These are phyloP conservation scores for Zaprionus tsacasi DNA, from an alignment of 1,140 invertebrate species.

Conservation along the genomic window DNA sequence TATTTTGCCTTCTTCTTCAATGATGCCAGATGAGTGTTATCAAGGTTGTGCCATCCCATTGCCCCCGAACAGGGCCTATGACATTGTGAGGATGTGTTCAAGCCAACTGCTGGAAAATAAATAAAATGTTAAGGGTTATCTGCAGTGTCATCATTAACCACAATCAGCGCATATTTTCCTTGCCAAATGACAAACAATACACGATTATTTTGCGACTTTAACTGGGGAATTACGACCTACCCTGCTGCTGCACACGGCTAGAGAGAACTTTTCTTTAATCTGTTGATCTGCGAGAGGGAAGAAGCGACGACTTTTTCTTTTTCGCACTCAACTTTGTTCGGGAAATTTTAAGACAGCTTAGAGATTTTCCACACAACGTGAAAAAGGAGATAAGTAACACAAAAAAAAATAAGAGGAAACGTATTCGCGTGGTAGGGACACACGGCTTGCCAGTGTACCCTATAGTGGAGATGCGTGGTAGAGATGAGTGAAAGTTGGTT, in stretches of 20 bases:
- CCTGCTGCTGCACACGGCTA: conserved; percentile 15
- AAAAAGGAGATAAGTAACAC: conserved; percentile 36
- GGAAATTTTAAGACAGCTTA: conserved; percentile 76
- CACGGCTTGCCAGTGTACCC: background rate
- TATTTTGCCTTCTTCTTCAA: background rate
- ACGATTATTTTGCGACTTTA: conserved; percentile 53
- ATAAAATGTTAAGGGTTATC: conserved; percentile 52
- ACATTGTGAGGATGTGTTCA: background rate
- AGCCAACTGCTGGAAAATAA: conserved; percentile 26
- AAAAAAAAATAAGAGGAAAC: conserved; percentile 13
- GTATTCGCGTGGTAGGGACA: background rate
- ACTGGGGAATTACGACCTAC: conserved; percentile 29
- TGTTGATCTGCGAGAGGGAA: conserved; percentile 69
- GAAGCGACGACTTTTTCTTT: conserved; percentile 39
- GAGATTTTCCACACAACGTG: conserved; percentile 65
- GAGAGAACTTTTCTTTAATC: conserved; percentile 73
- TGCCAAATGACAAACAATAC: conserved; percentile 70
- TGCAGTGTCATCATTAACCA: conserved; percentile 75
- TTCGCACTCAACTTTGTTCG: conserved; percentile 48
- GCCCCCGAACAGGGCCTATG: background rate
- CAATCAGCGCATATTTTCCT: conserved; percentile 68
- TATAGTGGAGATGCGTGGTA: background rate
- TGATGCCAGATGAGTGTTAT: conserved; percentile 8
- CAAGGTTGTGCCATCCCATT: background rate
- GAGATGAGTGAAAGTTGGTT: background rate